Base-by-base conservation (phyloP, 2,113 vertebrate species). In the Meleagris gallopavo region DNA sequence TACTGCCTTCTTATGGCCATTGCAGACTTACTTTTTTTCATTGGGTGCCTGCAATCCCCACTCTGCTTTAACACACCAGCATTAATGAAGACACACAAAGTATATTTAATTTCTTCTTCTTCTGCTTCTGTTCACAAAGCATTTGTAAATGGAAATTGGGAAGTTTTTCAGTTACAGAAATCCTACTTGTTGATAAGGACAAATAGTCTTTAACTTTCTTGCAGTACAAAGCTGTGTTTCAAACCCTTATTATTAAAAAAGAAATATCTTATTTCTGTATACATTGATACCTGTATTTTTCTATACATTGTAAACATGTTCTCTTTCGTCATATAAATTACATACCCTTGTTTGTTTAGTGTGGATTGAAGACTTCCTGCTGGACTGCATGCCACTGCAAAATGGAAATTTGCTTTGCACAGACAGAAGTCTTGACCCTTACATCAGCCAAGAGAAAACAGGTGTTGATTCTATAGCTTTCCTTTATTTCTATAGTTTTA, bases 41-140 rank as follows among this genome's bases (percentile, higher is more conserved):
- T 41, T 12, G 20, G 11, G 21, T 62, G 24, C 6, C 0, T 20
- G 19, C 25, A 15, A 67, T 84, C 71, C 74, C 52, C 74, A 65
- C 62, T 77, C 62, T 75, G 19, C 72, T 86, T 75, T 60, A 84
- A 64, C 62, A 70, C 24, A 69, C 25, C 3, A n/a, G 6, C 21
- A 41, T 3, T 48, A 76, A 58, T 1, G 3, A 45, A 30, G 22
- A 58, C 0, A 0, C 7, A 14, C 27, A 60, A 60, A 78, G 16
- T 24, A 12, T 12, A 9, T 82, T 89, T 87, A 0, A 61, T 76
- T 41, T 81, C 11, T 88, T 75, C 13, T 57, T 36, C 30, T 62
- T 7, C 13, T 66, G 4, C 8, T 89, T 65, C 27, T 89, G 15
- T 84, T 83, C 52, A 29, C 30, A 15, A 11, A 41, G 2, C 15